A percentile compares a stretch with the other conserved stretches of the same genome.
These are phyloP conservation scores for Centruroides vittatus DNA, from an alignment of 1,140 invertebrate species.

Conservation along the genomic window DNA sequence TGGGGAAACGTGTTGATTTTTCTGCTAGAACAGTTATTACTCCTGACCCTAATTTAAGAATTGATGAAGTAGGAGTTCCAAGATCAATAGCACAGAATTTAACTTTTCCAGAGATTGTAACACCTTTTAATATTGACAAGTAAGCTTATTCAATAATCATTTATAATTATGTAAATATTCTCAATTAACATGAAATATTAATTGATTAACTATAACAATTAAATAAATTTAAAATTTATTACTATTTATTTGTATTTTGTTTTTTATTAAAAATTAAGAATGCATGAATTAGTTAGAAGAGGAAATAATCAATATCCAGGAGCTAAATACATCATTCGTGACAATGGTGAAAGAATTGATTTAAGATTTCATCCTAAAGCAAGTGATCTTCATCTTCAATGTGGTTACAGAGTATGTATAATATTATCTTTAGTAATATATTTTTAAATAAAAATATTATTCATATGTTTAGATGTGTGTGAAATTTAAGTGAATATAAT, in stretches of 20 bases:
- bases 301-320: conserved; percentile 98
- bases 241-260: no score
- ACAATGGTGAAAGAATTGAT: conserved; percentile 98
- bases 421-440: background rate
- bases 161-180: no score
- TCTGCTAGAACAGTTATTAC: conserved; percentile 99
- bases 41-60: conserved; percentile 94
- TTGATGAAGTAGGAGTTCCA: conserved; percentile 98
- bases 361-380: conserved; percentile 91
- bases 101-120: conserved; percentile 98
- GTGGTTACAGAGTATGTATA: conserved; percentile 65
- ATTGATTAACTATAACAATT: no score
- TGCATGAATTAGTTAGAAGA: conserved; percentile 87
- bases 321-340: conserved; percentile 96
- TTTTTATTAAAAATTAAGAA: conserved; percentile 36
- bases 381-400: conserved; percentile 95
- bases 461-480: no score
- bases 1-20: conserved; percentile 99
- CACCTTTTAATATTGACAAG: conserved; percentile 96
- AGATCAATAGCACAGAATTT: conserved; percentile 96
- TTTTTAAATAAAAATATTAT: no score
- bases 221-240: no score
- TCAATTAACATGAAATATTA: no score
- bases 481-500: no score
- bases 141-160: conserved; percentile 22